Conservation (phyloP, 2,797 vertebrate genomes). For the Phylloscopus collybita region DNA sequence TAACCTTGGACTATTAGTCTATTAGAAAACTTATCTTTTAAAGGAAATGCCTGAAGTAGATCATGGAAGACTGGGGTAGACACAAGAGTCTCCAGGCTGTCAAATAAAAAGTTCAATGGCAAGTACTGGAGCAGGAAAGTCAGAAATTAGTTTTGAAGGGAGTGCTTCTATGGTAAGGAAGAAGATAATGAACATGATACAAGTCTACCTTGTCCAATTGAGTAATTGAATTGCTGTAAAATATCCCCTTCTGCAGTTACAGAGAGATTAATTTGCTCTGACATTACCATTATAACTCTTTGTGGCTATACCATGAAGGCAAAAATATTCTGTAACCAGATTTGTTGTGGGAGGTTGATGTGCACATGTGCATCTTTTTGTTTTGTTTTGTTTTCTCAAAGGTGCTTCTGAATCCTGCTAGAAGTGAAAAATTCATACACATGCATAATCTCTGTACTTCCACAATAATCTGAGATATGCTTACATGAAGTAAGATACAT, state of each 20-base stretch:
- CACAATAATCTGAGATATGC: neutral
- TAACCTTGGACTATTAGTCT: neutral
- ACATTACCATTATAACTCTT: neutral
- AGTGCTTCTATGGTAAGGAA: neutral
- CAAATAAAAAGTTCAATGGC: neutral
- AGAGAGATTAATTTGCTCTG: neutral
- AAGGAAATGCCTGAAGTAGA: neutral
- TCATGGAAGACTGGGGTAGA: neutral
- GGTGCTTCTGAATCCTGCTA: neutral
- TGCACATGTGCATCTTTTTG: rapidly evolving
- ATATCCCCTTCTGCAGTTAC: neutral
- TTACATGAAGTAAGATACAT: neutral
- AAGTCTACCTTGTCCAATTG: neutral
- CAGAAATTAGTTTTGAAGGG: neutral
- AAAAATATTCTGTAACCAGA: neutral
- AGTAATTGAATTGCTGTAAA: neutral
- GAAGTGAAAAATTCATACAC: neutral
- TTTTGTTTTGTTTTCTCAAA: neutral
- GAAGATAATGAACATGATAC: neutral
- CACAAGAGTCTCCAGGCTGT: neutral
- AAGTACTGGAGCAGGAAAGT: neutral
- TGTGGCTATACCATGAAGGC: neutral
- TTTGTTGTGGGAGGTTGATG: neutral
- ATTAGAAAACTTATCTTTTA: neutral
- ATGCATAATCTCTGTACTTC: neutral